Percentiles rank a stretch among this genome's conserved stretches.
These are phyloP conservation scores for Patella depressa DNA, from an alignment of 2,888 invertebrate genomes.

Conservation along the genomic window DNA sequence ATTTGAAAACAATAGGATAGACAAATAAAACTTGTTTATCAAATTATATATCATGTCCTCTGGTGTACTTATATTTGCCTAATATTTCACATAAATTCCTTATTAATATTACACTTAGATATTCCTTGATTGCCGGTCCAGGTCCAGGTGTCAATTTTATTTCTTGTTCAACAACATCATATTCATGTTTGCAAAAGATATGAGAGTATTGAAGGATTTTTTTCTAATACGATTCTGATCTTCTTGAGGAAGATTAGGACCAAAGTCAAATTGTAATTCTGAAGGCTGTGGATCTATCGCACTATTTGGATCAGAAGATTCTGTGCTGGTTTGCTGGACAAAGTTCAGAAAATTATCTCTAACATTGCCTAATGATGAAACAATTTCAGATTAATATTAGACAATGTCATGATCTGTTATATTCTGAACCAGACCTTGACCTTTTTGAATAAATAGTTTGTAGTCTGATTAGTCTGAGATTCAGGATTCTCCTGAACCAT, in stretches of 20 bases:
- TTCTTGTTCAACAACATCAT: conserved; percentile 6
- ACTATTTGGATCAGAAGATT: neutral
- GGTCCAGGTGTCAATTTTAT: conserved; percentile 12
- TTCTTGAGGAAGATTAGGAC: neutral
- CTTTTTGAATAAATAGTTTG: neutral
- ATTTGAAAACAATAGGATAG: no score
- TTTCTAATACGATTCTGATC: neutral
- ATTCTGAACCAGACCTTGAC: neutral
- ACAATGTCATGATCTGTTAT: neutral
- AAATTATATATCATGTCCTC: no score
- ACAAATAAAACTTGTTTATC: no score
- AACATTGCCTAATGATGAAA: neutral
- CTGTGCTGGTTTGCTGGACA: neutral
- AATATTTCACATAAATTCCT: no score
- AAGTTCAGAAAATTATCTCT: neutral
- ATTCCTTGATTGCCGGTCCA: neutral
- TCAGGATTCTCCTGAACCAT: neutral
- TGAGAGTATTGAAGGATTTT: no score
- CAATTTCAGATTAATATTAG: neutral
- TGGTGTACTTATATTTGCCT: no score
- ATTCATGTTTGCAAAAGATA: conserved; percentile 18
- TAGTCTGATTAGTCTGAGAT: neutral
- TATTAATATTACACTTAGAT: neutral
- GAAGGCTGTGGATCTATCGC: neutral
- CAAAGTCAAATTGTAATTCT: neutral